phyloP scores from a whole-genome alignment of 2,113 vertebrate genomes.

The Lipophrys pholis region DNA sequence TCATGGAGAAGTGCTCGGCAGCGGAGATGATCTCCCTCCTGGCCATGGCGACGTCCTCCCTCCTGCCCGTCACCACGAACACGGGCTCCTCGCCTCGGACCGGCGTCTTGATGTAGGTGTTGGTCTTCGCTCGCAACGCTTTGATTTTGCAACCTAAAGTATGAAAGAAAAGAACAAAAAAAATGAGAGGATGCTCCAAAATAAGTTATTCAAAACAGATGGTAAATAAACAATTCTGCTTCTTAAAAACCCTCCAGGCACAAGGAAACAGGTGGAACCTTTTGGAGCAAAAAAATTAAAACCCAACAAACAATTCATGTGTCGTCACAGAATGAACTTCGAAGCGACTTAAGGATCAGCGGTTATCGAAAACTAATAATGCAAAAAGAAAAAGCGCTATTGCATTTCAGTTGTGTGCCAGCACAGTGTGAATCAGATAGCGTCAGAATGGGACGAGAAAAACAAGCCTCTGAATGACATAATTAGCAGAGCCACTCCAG shows the following conservation, averaged over 20 bases:
- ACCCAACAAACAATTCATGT: constrained; percentile 69
- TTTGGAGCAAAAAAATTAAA: constrained; percentile 68
- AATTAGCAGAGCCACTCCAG: constrained; percentile 34
- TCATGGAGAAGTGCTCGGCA: constrained; percentile 98
- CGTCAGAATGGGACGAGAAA: constrained; percentile 35
- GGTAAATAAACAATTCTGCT: constrained; percentile 44
- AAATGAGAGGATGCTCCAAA: constrained; percentile 21
- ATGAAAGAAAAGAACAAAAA: constrained; percentile 2
- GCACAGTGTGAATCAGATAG: neutral
- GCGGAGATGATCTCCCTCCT: constrained; percentile 98
- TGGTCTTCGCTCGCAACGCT: constrained; percentile 97
- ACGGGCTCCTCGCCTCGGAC: constrained; percentile 98
- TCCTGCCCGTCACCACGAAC: constrained; percentile 96
- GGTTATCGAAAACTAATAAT: no score
- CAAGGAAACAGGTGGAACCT: constrained; percentile 36
- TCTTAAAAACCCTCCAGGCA: constrained; percentile 7
- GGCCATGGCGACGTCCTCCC: constrained; percentile 98
- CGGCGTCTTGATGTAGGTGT: constrained; percentile 99
- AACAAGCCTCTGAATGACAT: constrained; percentile 34
- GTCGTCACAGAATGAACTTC: constrained; percentile 66
- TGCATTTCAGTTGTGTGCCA: no score
- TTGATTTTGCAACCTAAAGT: constrained; percentile 97
- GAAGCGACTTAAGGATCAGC: neutral
- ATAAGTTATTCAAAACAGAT: constrained; percentile 34
- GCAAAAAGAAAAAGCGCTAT: no score